Evolutionary conservation across 2,113 vertebrate species (phyloP).

Genomic region (Myrmophylax atrothorax): DNA sequence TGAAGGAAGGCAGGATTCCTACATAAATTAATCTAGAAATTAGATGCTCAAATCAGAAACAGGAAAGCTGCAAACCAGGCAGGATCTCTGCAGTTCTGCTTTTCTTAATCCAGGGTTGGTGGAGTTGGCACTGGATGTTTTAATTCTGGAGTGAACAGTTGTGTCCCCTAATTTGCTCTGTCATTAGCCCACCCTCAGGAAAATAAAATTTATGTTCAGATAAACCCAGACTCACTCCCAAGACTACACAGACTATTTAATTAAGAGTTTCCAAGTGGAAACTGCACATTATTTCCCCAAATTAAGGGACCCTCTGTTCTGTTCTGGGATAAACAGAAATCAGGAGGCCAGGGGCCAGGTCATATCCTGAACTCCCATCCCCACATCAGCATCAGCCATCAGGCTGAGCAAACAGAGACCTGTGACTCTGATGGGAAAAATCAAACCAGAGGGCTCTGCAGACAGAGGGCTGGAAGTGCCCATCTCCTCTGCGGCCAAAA

Average conservation of each 20-base stretch:
- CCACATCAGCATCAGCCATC: neutral
- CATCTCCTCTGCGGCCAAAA: neutral
- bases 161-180: neutral
- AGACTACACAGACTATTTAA: neutral
- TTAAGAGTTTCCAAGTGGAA: slow-evolving; percentile 47
- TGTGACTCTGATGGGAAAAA: neutral
- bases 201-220: slow-evolving; percentile 17
- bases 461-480: slow-evolving; percentile 27
- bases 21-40: neutral
- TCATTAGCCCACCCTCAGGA: neutral
- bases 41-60: neutral
- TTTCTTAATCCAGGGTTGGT: accelerated
- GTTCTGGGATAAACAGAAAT: neutral
- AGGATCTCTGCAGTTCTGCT: neutral
- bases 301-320: neutral
- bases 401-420: neutral
- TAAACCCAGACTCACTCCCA: slow-evolving; percentile 9
- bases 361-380: neutral
- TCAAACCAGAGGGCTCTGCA: neutral
- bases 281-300: neutral
- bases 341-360: neutral
- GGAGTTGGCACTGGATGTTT: neutral
- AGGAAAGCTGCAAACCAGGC: neutral
- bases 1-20: neutral
- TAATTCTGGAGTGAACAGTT: neutral